These are phyloP conservation scores for Henricia sp. DNA, from an alignment of 53 echinoderm and acorn worm species.

Conservation along the genomic window DNA sequence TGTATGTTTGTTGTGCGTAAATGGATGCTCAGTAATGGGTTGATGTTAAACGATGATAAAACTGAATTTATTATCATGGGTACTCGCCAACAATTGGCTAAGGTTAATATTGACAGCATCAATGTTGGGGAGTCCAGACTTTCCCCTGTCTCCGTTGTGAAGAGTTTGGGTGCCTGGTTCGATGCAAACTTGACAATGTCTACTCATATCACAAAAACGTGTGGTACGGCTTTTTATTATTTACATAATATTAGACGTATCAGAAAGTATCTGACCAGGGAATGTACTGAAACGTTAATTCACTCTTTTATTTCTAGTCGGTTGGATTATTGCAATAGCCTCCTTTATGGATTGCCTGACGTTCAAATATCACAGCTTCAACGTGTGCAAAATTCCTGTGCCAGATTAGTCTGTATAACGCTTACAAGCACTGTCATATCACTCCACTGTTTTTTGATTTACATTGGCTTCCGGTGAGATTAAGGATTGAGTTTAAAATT, in stretches of 20 bases:
- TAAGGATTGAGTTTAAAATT: not conserved
- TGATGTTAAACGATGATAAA: not conserved
- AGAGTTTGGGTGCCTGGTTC: not conserved
- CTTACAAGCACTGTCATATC: not conserved
- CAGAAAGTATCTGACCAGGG: too few species aligned
- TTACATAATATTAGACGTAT: not conserved
- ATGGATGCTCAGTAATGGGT: not conserved
- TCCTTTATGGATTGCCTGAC: not conserved
- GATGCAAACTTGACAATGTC: constrained; percentile 19
- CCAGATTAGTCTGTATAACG: not conserved
- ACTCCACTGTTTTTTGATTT: not conserved
- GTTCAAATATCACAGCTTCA: not conserved
- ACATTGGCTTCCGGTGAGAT: not conserved
- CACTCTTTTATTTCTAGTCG: not conserved
- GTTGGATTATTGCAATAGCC: not conserved
- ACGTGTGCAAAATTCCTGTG: not conserved
- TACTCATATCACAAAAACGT: constrained; percentile 3
- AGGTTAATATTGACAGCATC: not conserved
- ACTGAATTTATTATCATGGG: not conserved
- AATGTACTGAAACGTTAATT: not conserved
- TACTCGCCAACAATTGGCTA: not conserved
- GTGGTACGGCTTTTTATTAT: not conserved
- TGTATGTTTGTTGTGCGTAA: constrained; percentile 1
- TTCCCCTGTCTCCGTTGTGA: not conserved
- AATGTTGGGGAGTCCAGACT: not conserved